A percentile compares a stretch with the other conserved stretches of the same genome.
Evolutionary conservation across 2,888 invertebrate genomes (phyloP).

Genomic region (Andrena flavipes): DNA sequence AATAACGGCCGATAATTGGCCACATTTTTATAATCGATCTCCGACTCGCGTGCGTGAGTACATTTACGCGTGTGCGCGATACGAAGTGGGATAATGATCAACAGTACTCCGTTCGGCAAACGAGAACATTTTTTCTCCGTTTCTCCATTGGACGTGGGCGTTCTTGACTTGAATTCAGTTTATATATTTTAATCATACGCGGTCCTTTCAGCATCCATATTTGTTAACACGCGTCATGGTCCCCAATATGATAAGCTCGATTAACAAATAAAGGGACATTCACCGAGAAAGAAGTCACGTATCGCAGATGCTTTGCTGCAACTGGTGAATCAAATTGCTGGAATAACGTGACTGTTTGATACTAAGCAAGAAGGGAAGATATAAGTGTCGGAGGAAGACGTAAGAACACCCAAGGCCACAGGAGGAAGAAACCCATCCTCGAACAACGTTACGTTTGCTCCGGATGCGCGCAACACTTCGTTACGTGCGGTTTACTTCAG

Average conservation of each 20-base stretch:
- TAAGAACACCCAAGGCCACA: constrained; percentile 15
- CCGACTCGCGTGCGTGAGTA: constrained; percentile 22
- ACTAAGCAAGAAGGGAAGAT: no score
- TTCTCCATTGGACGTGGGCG: not conserved
- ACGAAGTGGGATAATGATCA: constrained; percentile 28
- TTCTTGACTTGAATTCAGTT: not conserved
- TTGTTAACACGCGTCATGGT: not conserved
- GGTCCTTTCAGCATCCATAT: not conserved
- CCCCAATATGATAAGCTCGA: not conserved
- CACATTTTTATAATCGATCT: constrained; percentile 25
- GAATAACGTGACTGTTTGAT: no score
- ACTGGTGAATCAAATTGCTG: no score
- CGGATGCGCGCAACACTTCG: constrained; percentile 23
- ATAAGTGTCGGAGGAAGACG: not conserved
- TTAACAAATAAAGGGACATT: no score
- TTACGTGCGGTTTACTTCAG: constrained; percentile 29
- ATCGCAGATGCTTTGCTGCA: no score
- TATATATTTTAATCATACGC: not conserved
- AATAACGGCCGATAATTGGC: constrained; percentile 30
- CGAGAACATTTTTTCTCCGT: not conserved
- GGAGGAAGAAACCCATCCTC: constrained; percentile 26
- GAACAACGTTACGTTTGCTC: constrained; percentile 12
- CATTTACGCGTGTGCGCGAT: constrained; percentile 7
- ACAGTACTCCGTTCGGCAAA: constrained; percentile 1
- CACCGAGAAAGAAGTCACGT: no score